Evolutionary conservation across 2,888 invertebrate species (phyloP), one percentile per base, ranked within the genome.

Genomic region (Chorisops tibialis): DNA sequence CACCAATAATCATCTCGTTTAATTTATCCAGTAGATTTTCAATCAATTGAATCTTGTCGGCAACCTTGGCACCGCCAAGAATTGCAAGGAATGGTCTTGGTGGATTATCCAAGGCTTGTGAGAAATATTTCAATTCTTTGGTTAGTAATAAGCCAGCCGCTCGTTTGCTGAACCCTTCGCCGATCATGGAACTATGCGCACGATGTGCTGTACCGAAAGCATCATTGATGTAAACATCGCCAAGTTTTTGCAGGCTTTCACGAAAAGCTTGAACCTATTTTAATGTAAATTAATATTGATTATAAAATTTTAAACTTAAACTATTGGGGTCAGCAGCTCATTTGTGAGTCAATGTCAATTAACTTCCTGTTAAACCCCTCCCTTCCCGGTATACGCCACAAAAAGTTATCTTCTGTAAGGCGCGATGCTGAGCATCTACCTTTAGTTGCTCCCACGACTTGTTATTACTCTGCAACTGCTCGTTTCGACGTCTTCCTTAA

Each of bases 171-270:
- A 91, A 94, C 48, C 96, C 91, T 77, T 94, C 91, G 24, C 99
- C 99, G 83, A 99, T 87, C 98, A 99, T 99, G 0, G 98, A 98
- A 74, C 96, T 87, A 75, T 81, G 88, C n/a, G 81, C 87, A 73
- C 82, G 84, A 78, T 95, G 94, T 1, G 93, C 93, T 49, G 95
- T 95, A 73, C 99, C 99, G 80, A 99, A 99, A 11, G 99, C 99
- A 84, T 99, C 99, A 80, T 99, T 99, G 11, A 99, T 90, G 79
- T 97, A 99, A 30, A 99, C 85, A 81, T 99, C 99, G n/a, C 96
- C 99, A 59, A 99, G 81, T 74, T 94, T 93, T 59, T 95, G 87
- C 60, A 99, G 80, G 67, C 94, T 93, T 14, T 86, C 86, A 67
- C 96, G 85, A 80, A 99, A 99, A 68, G 83, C 84, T 68, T 89